Evolutionary conservation across 2,888 invertebrate genomes (phyloP).

Genomic region (Drosophila rubida): DNA sequence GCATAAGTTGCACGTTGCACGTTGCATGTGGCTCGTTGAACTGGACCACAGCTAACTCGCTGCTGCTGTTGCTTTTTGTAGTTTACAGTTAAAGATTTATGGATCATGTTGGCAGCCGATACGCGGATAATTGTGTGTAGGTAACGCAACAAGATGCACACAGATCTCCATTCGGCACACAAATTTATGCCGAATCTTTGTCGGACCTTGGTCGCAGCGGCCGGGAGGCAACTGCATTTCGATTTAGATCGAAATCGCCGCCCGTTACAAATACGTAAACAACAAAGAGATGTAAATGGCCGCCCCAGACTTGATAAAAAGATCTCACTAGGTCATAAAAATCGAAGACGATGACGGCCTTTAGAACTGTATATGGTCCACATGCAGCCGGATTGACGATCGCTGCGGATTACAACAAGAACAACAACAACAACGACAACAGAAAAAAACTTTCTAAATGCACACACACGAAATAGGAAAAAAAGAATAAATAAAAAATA

Average conservation of each 20-base stretch:
- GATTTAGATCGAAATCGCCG: slow-evolving; percentile 52
- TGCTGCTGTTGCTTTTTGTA: slow-evolving; percentile 10
- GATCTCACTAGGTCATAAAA: slow-evolving; percentile 60
- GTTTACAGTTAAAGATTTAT: slow-evolving; percentile 75
- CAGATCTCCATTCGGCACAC: slow-evolving; percentile 22
- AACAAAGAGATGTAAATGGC: slow-evolving; percentile 49
- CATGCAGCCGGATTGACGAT: slow-evolving; percentile 26
- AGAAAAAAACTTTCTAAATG: slow-evolving; percentile 28
- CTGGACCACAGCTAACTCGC: slow-evolving; percentile 1
- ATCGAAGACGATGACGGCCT: slow-evolving; percentile 41
- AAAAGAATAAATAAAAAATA: slow-evolving; percentile 29
- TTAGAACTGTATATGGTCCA: slow-evolving; percentile 56
- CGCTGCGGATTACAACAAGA: slow-evolving; percentile 19
- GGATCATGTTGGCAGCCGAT: slow-evolving; percentile 71
- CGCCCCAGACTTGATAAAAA: not conserved
- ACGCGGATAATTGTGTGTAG: slow-evolving; percentile 70
- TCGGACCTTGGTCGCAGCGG: not conserved
- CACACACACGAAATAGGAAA: not conserved
- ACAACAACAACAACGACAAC: slow-evolving; percentile 60
- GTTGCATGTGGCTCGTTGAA: slow-evolving; percentile 27
- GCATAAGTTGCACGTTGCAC: slow-evolving; percentile 67
- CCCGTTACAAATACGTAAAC: slow-evolving; percentile 48
- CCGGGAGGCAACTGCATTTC: slow-evolving; percentile 32
- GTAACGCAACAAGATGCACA: slow-evolving; percentile 51
- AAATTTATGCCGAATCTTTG: slow-evolving; percentile 47